These are phyloP conservation scores for Cardinalis cardinalis DNA, from an alignment of 2,113 vertebrate species.

Conservation along the genomic window DNA sequence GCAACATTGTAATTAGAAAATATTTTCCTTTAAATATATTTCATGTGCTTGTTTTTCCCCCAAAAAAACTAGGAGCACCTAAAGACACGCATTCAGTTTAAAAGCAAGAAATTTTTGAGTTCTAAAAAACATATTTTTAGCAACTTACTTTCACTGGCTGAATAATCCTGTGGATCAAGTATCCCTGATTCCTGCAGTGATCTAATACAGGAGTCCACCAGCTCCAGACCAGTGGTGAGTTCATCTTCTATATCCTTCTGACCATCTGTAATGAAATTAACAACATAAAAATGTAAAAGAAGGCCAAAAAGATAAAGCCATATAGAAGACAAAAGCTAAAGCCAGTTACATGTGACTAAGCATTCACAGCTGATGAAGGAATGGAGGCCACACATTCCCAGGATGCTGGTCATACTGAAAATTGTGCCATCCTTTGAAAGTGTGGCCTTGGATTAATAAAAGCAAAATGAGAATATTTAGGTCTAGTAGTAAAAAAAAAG, in stretches of 20 bases:
- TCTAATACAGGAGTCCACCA: constrained; percentile 97
- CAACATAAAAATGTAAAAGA: not conserved
- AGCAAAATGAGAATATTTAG: not conserved
- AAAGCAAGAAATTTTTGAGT: not conserved
- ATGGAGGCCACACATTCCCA: not conserved
- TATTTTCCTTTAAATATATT: not conserved
- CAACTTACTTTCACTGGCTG: constrained; percentile 87
- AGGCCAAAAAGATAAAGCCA: not conserved
- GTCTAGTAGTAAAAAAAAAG: not conserved
- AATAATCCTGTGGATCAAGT: constrained; percentile 91
- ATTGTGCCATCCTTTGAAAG: not conserved
- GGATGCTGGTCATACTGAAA: not conserved
- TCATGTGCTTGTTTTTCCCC: not conserved
- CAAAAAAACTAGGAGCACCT: not conserved
- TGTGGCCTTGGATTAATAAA: not conserved
- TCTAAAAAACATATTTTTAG: not conserved
- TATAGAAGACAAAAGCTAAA: not conserved
- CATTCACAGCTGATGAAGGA: not conserved
- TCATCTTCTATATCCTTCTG: constrained; percentile 99
- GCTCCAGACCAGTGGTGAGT: constrained; percentile 92
- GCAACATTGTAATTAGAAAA: not conserved
- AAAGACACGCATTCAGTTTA: not conserved
- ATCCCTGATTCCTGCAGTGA: constrained; percentile 97
- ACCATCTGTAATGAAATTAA: constrained; percentile 78
- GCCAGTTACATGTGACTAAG: not conserved